phyloP scores from a whole-genome alignment of 2,113 vertebrate genomes.

The Sturnira hondurensis region DNA sequence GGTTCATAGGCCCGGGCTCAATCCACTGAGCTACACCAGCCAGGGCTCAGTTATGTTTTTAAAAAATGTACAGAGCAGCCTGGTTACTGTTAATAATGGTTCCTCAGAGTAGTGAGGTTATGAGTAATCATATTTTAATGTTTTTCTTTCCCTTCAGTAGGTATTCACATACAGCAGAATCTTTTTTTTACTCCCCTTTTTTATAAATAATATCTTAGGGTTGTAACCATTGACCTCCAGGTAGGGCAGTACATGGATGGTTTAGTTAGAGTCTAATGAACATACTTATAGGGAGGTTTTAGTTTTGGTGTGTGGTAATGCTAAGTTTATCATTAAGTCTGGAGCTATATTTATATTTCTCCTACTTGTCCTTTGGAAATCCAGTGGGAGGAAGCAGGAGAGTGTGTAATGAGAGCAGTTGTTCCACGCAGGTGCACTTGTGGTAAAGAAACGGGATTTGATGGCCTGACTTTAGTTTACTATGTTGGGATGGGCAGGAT shows the following conservation, averaged over 20 bases:
- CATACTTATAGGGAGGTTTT: background rate
- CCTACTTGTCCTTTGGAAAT: background rate
- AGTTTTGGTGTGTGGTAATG: background rate
- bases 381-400: background rate
- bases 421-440: background rate
- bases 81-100: background rate
- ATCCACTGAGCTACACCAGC: too few species aligned
- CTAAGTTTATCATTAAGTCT: background rate
- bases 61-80: background rate
- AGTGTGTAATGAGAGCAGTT: background rate
- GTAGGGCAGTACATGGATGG: background rate
- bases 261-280: background rate
- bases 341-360: background rate
- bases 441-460: background rate
- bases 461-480: background rate
- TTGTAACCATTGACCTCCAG: background rate
- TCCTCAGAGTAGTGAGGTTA: background rate
- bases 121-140: background rate
- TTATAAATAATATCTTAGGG: background rate
- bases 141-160: background rate
- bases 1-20: too few species aligned
- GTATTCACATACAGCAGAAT: background rate
- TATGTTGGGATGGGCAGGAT: background rate
- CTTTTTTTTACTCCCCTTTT: background rate
- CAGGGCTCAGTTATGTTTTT: too few species aligned